Conservation (phyloP, 1,140 invertebrate genomes). For the Nomia melanderi region DNA sequence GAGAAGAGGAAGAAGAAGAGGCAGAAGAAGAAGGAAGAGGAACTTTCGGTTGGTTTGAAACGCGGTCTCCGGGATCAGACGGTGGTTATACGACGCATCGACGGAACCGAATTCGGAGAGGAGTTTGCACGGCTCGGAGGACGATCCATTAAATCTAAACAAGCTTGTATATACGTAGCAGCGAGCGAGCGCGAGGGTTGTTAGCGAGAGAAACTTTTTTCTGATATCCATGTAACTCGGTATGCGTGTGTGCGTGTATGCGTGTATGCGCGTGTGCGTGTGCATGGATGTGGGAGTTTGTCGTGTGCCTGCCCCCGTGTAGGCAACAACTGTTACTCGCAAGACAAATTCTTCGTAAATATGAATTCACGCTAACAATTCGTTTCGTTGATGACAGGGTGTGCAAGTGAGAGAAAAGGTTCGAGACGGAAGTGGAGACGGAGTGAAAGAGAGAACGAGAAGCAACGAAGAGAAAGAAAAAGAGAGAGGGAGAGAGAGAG, state of each 20-base stretch:
- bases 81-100: background rate
- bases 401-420: background rate
- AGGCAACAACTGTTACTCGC: conserved; percentile 12
- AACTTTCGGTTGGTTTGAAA: no score
- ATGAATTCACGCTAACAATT: conserved; percentile 17
- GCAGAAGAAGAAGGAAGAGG: background rate
- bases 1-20: background rate
- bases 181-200: background rate
- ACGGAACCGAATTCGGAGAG: background rate
- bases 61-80: no score
- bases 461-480: conserved; percentile 44
- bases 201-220: conserved; percentile 20
- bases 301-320: conserved; percentile 13
- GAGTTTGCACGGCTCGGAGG: background rate
- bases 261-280: background rate
- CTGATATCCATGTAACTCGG: conserved; percentile 8
- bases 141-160: background rate
- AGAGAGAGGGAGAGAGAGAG: background rate
- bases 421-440: no score
- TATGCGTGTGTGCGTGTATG: background rate
- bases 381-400: conserved; percentile 1
- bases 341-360: conserved; percentile 26
- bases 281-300: no score
- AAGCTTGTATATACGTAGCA: conserved; percentile 15
- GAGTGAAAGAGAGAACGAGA: background rate